These are phyloP conservation scores for Habrosyne pyritoides DNA, from an alignment of 2,888 invertebrate genomes.

Conservation along the genomic window DNA sequence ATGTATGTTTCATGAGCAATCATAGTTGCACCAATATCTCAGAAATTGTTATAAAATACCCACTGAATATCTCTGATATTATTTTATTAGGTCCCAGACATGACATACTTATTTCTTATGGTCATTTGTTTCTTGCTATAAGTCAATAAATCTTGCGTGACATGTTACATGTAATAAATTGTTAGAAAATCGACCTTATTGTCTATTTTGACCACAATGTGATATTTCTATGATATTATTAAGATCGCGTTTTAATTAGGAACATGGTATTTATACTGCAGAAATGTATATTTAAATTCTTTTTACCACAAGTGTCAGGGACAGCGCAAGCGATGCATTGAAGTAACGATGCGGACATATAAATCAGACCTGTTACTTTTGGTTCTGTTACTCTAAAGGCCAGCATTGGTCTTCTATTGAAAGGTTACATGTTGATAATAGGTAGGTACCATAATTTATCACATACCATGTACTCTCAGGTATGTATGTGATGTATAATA, in stretches of 20 bases:
- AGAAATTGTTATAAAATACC: slow-evolving; percentile 51
- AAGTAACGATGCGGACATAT: slow-evolving; percentile 25
- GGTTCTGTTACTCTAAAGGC: slow-evolving; percentile 22
- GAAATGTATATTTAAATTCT: not conserved
- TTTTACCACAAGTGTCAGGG: slow-evolving; percentile 5
- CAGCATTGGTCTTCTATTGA: slow-evolving; percentile 31
- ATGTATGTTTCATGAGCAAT: slow-evolving; percentile 66
- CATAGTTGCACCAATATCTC: slow-evolving; percentile 49
- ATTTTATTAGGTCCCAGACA: slow-evolving; percentile 11
- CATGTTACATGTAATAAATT: not conserved
- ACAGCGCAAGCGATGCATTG: slow-evolving; percentile 18
- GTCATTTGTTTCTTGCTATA: slow-evolving; percentile 4
- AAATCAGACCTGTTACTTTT: slow-evolving; percentile 35
- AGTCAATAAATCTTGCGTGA: not conserved
- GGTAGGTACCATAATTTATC: not conserved
- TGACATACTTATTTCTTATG: slow-evolving; percentile 5
- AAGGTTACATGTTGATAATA: slow-evolving; percentile 25
- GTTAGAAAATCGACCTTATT: not conserved
- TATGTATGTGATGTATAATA: not conserved
- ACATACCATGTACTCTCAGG: not conserved
- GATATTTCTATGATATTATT: not conserved
- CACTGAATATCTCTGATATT: slow-evolving; percentile 31
- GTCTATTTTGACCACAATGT: not conserved
- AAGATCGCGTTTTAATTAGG: no score
- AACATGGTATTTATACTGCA: no score